Evolutionary conservation across 2,797 vertebrate genomes (phyloP), one percentile per base, ranked within the genome.

Genomic region (Knipowitschia caucasica): DNA sequence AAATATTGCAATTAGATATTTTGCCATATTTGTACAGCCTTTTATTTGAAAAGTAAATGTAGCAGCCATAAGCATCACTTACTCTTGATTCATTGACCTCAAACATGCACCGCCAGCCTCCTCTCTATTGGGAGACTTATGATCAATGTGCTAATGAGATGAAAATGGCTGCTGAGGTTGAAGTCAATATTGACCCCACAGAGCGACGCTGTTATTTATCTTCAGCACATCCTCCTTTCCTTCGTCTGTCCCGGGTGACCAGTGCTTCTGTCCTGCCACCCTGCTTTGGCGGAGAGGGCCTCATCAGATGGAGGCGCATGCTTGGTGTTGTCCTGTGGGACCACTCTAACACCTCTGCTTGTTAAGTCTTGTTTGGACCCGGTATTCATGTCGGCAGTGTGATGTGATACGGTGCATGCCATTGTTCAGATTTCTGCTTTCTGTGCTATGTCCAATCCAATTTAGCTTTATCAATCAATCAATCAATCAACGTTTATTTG

Each of bases 301-400:
- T 75, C 62, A 75, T 71, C 73, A 66, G 45, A 69, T 49, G 69
- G 59, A 64, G 51, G 63, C 59, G 49, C 56, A 60, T 57, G 25
- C 20, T 49, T 15, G 42, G 21, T 24, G 27, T 27, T 26, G 35
- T 59, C 70, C 43, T 53, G 5, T 51, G 59, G 61, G 46, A 64
- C 17, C 2, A 11, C 29, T 26, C 67, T 39, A 54, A 62, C 50
- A 45, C 56, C 20, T 20, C 11, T 46, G 47, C 38, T 38, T 67
- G 50, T 69, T 76, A 44, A 24, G 51, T 14, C 59, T 55, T 64
- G 23, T 42, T 39, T n/a, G 9, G 17, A 20, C 20, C 5, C 12
- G 14, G 21, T 21, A 23, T 5, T 9, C 17, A 8, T 17, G 18
- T 14, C 11, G 6, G 11, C 21, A 7, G 12, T 12, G 8, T 12